Percentiles rank a stretch among this genome's conserved stretches.
phyloP scores from a whole-genome alignment of 2,888 invertebrate genomes.

The Nephrotoma appendiculata region DNA sequence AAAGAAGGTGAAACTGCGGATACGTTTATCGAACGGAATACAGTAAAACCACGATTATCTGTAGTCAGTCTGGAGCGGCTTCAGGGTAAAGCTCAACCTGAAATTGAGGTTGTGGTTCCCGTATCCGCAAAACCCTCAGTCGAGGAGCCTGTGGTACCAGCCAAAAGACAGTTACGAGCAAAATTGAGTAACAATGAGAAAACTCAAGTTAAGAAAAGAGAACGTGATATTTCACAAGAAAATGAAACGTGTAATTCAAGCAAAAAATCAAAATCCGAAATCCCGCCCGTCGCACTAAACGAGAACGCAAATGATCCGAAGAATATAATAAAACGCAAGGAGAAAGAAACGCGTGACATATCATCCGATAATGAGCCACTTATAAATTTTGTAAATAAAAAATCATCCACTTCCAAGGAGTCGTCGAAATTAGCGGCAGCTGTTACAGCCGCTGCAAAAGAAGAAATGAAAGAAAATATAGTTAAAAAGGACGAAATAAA shows the following conservation, averaged over 20 bases:
- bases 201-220: conserved; percentile 3
- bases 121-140: not conserved
- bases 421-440: not conserved
- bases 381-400: conserved; percentile 6
- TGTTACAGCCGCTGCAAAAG: not conserved
- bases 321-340: not conserved
- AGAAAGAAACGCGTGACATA: conserved; percentile 3
- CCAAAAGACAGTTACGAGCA: conserved; percentile 43
- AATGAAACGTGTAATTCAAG: not conserved
- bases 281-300: not conserved
- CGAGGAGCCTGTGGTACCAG: conserved; percentile 29
- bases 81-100: conserved; percentile 41
- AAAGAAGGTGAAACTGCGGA: conserved; percentile 52
- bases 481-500: not conserved
- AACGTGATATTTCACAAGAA: not conserved
- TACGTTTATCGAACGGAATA: conserved; percentile 47
- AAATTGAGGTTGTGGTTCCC: conserved; percentile 43
- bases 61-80: conserved; percentile 45
- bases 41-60: conserved; percentile 38
- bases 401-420: not conserved
- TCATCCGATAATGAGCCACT: conserved; percentile 7
- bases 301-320: not conserved
- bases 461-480: not conserved
- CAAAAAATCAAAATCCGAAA: not conserved
- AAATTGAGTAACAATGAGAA: conserved; percentile 22